phyloP scores from a whole-genome alignment of 2,113 vertebrate species.

The Forbesichthys agassizii region DNA sequence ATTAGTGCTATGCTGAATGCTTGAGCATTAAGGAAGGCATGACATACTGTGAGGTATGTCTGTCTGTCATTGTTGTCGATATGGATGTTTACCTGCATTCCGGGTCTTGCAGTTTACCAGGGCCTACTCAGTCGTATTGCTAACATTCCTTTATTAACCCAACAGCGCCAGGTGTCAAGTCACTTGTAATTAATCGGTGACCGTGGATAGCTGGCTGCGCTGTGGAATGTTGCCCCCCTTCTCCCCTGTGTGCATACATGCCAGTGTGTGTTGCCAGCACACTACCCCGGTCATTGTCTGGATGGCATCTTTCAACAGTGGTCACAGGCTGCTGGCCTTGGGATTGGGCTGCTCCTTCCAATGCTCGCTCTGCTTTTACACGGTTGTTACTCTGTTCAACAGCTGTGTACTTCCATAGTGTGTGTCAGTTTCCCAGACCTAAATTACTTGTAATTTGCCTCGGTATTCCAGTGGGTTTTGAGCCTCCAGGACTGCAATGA shows the following conservation, averaged over 20 bases:
- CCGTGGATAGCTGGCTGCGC: conserved; percentile 9
- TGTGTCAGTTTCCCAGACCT: too few relatives aligned
- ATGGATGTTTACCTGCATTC: neutral
- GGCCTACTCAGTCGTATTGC: neutral
- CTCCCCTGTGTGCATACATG: neutral
- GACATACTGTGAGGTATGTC: conserved; percentile 8
- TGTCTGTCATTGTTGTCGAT: neutral
- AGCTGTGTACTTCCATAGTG: neutral
- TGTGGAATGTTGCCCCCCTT: neutral
- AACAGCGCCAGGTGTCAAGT: neutral
- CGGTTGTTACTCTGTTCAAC: neutral
- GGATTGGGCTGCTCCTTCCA: neutral
- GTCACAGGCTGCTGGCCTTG: neutral
- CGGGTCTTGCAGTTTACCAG: neutral
- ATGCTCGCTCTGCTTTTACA: neutral
- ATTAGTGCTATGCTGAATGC: neutral
- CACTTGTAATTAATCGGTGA: neutral
- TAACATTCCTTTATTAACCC: neutral
- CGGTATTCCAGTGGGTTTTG: too few relatives aligned
- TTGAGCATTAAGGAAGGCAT: conserved; percentile 8
- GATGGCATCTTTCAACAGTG: neutral
- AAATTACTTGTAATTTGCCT: too few relatives aligned
- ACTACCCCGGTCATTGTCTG: conserved; percentile 3
- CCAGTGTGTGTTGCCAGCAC: conserved; percentile 2
- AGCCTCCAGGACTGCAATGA: neutral